Evolutionary conservation across 2,797 vertebrate species (phyloP).

Genomic region (Pipistrellus pipistrellus): DNA sequence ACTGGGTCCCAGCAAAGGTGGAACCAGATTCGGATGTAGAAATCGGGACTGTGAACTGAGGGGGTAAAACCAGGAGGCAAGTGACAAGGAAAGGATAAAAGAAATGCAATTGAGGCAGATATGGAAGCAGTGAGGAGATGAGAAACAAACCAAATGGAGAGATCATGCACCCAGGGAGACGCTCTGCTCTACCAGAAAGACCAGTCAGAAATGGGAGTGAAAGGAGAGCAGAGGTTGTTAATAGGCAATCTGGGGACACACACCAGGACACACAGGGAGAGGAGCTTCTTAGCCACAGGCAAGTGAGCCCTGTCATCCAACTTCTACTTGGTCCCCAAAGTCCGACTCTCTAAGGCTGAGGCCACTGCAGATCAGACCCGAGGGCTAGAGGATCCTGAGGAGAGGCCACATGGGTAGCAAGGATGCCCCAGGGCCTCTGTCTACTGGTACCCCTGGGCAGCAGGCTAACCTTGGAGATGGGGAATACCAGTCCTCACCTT

Average conservation of each 20-base stretch:
- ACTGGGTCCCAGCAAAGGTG: background rate
- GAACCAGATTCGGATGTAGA: constrained; percentile 16
- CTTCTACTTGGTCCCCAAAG: background rate
- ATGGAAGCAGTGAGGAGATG: background rate
- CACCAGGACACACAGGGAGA: background rate
- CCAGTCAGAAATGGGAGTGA: background rate
- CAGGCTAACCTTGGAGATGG: background rate
- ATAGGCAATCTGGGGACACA: constrained; percentile 24
- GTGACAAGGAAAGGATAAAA: background rate
- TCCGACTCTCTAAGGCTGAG: background rate
- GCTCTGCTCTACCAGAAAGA: background rate
- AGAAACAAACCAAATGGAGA: constrained; percentile 23
- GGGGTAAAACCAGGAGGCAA: background rate
- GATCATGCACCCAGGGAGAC: background rate
- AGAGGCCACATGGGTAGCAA: background rate
- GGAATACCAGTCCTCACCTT: constrained; percentile 90
- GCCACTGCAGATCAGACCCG: background rate
- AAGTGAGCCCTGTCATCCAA: constrained; percentile 1
- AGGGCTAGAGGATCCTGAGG: background rate
- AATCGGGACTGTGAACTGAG: background rate
- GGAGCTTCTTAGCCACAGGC: background rate
- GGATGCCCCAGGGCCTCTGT: constrained; percentile 14
- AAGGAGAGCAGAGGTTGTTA: background rate
- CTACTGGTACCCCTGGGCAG: background rate
- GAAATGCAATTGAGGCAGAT: background rate